Evolutionary conservation across 2,888 invertebrate species (phyloP).

Genomic region (Tubulanus polymorphus): DNA sequence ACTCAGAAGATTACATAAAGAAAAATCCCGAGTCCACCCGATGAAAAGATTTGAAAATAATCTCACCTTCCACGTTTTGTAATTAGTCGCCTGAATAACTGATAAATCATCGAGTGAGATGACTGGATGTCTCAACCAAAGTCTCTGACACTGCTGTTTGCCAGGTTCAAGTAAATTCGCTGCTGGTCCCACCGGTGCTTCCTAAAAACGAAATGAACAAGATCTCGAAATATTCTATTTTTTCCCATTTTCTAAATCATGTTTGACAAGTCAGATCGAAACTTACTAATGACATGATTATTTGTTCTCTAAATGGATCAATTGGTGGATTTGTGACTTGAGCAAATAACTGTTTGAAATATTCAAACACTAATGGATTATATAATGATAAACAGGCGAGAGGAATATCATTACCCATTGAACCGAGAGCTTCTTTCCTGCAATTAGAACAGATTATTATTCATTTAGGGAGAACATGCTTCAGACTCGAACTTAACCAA

Average conservation of each 20-base stretch:
- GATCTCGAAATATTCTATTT: neutral
- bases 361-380: conserved; percentile 91
- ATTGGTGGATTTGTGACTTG: conserved; percentile 98
- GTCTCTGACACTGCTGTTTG: conserved; percentile 78
- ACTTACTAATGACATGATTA: conserved; percentile 86
- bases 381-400: conserved; percentile 93
- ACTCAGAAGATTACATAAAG: neutral
- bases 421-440: conserved; percentile 96
- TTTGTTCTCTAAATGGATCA: conserved; percentile 97
- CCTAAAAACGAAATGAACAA: neutral
- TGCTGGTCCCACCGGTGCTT: conserved; percentile 89
- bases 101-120: conserved; percentile 86
- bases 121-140: conserved; percentile 92
- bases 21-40: neutral
- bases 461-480: too few relatives aligned
- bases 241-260: neutral
- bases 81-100: conserved; percentile 75
- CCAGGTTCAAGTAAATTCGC: conserved; percentile 89
- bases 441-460: conserved; percentile 24
- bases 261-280: too few relatives aligned
- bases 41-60: neutral
- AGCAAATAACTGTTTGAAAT: conserved; percentile 98
- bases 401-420: conserved; percentile 99
- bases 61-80: conserved; percentile 77
- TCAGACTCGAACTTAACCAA: too few relatives aligned